Evolutionary conservation across 2,888 invertebrate species (phyloP), one percentile per base, ranked within the genome.

Genomic region (Nephrotoma guestfalica): DNA sequence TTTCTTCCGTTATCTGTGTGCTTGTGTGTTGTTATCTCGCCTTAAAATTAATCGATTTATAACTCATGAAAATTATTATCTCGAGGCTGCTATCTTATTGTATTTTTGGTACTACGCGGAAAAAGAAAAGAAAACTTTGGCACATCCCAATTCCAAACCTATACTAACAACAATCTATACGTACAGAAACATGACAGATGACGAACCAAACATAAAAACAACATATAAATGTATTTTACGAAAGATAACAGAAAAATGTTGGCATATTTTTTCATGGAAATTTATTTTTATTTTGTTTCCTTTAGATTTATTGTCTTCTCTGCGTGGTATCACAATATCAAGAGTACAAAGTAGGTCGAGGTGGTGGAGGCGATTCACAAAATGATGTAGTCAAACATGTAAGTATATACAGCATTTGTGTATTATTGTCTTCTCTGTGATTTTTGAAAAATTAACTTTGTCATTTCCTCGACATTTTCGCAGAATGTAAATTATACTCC

Each of bases 251-350:
- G 71, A 51, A 57, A 71, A n/a, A 18, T 30, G 30, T 30, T 57
- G 51, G 51, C 51, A 57, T 57, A 57, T 57, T 57, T 15, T 57
- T 51, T 71, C 71, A 71, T 71, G 71, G 30, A 30, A 71, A 57
- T 71, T 71, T 1, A 7, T 71, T 71, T 71, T 6, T 71, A 71
- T 71, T 71, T 71, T 71, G 30, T 30, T 71, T 71, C 71, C 30
- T 30, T 4, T 93, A 97, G 97, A 92, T 96, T 51, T 97, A 97
- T 91, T 94, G 96, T 88, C 92, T 96, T 91, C 93, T 97, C 87
- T 97, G 97, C 92, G 97, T 97, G 87, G 93, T 96, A 89, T 97
- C 97, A 4, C 97, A 97, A 91, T 96, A 96, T 90, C 97, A 97
- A 91, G 96, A 96, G 89, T 95, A 96, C 89, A 92, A 93, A 87